These are phyloP conservation scores for Sebastes nivosus DNA, from an alignment of 2,797 vertebrate genomes.

Conservation along the genomic window DNA sequence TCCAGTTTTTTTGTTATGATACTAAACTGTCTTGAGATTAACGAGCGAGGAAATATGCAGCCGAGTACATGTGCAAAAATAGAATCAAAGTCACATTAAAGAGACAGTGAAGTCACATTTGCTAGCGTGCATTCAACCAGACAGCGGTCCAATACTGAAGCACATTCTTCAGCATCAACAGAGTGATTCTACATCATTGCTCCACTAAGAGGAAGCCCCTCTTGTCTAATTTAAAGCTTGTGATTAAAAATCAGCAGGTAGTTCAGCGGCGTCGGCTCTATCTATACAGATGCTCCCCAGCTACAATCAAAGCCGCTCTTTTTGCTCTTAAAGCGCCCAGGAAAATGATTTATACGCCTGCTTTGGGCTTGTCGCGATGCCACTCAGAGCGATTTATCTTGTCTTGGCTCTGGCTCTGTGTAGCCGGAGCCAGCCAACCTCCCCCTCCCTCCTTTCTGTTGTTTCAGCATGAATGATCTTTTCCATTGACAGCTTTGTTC, in stretches of 20 bases:
- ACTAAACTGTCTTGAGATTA: neutral
- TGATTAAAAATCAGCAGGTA: slow-evolving; percentile 39
- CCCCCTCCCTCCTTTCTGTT: slow-evolving; percentile 57
- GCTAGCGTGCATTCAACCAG: slow-evolving; percentile 1
- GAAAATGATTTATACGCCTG: slow-evolving; percentile 70
- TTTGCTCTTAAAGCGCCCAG: slow-evolving; percentile 43
- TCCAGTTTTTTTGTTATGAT: neutral
- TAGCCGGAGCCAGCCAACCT: slow-evolving; percentile 40
- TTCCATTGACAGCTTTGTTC: slow-evolving; percentile 76
- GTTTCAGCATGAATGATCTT: slow-evolving; percentile 75
- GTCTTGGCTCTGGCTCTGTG: slow-evolving; percentile 48
- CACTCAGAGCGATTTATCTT: slow-evolving; percentile 74
- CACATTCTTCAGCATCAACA: slow-evolving; percentile 7
- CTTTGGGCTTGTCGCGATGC: slow-evolving; percentile 63
- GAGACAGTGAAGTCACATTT: slow-evolving; percentile 17
- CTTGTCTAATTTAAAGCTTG: slow-evolving; percentile 18
- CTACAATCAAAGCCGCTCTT: slow-evolving; percentile 50
- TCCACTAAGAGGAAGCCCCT: neutral
- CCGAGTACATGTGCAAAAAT: slow-evolving; percentile 14
- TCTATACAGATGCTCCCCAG: slow-evolving; percentile 3
- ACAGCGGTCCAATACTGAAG: neutral
- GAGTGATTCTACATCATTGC: neutral
- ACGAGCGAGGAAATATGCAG: neutral
- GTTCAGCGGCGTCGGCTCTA: neutral
- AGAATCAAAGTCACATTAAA: slow-evolving; percentile 31